Percentiles rank a stretch among this genome's conserved stretches.
Evolutionary conservation across 2,888 invertebrate genomes (phyloP).

Genomic region (Zygothrica quintamaculata): DNA sequence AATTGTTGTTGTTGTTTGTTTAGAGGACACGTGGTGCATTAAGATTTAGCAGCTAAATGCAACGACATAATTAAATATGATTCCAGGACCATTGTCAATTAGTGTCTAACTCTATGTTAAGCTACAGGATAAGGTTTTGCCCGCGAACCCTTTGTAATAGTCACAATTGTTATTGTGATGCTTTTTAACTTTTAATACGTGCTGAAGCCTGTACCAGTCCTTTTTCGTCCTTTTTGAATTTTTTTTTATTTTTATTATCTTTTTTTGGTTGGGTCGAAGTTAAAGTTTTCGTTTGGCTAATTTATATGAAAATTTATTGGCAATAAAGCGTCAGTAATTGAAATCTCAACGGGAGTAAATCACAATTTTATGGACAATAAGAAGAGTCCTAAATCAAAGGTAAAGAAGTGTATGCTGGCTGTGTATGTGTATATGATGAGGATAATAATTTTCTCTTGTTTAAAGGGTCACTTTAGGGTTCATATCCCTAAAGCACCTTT

Average conservation of each 20-base stretch:
- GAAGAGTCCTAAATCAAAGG: conserved; percentile 37
- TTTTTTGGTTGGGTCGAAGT: conserved; percentile 15
- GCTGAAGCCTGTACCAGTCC: conserved; percentile 26
- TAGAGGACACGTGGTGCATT: no score
- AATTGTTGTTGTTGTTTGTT: no score
- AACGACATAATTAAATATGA: no score
- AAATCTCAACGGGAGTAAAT: conserved; percentile 80
- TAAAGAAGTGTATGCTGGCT: conserved; percentile 6
- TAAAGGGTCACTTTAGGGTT: conserved; percentile 52
- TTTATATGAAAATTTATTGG: conserved; percentile 81
- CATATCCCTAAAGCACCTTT: conserved; percentile 14
- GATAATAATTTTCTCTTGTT: conserved; percentile 74
- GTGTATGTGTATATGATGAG: conserved; percentile 57
- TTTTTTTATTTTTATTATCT: conserved; percentile 8
- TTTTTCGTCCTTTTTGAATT: conserved; percentile 6
- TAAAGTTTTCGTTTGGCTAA: conserved; percentile 69
- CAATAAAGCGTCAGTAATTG: conserved; percentile 81
- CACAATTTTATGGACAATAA: conserved; percentile 78
- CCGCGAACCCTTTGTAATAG: no score
- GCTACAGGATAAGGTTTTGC: no score
- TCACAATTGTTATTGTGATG: no score
- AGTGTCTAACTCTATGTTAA: no score
- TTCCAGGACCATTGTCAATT: no score
- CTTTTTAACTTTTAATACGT: no score
- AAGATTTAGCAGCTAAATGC: no score